A percentile compares a stretch with the other conserved stretches of the same genome.
Conservation (phyloP, 2,797 vertebrate species). For the Chiroxiphia lanceolata region DNA sequence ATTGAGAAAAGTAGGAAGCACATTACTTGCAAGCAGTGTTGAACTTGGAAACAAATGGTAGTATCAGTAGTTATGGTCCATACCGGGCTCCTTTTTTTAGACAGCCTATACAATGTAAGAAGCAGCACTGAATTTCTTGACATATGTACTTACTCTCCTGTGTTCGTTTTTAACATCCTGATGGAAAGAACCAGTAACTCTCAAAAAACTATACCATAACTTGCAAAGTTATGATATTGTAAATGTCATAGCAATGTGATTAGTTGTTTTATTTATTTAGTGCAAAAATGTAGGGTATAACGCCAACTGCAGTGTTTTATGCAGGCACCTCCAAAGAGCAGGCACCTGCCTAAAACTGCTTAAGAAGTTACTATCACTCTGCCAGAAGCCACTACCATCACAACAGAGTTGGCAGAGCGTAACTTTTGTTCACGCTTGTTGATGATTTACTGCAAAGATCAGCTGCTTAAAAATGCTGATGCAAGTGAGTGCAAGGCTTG, state of each 20-base stretch:
- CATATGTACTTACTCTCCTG: background rate
- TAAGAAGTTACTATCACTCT: background rate
- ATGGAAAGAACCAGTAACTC: background rate
- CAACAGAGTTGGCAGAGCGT: background rate
- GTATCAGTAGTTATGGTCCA: background rate
- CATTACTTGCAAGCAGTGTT: background rate
- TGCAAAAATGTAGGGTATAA: background rate
- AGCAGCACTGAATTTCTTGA: conserved; percentile 16
- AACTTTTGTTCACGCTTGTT: background rate
- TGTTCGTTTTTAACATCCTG: background rate
- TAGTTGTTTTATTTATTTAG: background rate
- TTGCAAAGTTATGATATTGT: background rate
- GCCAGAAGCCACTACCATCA: background rate
- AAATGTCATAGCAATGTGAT: background rate
- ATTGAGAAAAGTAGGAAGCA: background rate
- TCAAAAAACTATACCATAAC: background rate
- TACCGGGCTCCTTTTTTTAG: background rate
- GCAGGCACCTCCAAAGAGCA: background rate
- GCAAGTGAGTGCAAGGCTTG: background rate
- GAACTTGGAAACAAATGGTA: background rate
- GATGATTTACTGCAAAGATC: background rate
- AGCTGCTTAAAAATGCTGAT: background rate
- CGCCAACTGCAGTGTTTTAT: background rate
- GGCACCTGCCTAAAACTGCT: background rate
- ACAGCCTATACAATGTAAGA: background rate